phyloP scores from a whole-genome alignment of 2,797 vertebrate genomes.

The Podargus strigoides region DNA sequence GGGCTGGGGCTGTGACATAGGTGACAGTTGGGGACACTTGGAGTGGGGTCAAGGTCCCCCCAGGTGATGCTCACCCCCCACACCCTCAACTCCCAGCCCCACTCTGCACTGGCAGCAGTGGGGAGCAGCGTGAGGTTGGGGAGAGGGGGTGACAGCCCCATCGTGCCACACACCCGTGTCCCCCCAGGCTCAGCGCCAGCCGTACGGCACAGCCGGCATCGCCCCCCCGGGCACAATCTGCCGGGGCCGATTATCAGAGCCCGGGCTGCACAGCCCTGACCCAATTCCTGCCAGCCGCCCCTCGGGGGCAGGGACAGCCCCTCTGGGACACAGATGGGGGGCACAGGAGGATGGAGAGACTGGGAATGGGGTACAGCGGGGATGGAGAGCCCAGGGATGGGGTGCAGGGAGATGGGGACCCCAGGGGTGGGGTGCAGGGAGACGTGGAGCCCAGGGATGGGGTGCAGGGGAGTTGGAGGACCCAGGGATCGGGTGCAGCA shows the following conservation, averaged over 20 bases:
- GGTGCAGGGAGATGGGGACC: too few relatives aligned
- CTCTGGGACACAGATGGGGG: too few relatives aligned
- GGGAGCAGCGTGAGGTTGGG: neutral
- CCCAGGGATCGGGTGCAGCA: neutral
- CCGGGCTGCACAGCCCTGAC: neutral
- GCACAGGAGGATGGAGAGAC: too few relatives aligned
- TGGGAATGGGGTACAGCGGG: neutral
- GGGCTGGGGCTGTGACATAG: too few relatives aligned
- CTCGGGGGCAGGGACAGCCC: slow-evolving; percentile 8
- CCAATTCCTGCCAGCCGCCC: slow-evolving; percentile 36
- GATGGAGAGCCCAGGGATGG: too few relatives aligned
- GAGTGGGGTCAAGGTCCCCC: rapidly evolving
- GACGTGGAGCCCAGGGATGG: too few relatives aligned
- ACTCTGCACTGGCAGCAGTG: neutral
- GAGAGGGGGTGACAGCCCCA: too few relatives aligned
- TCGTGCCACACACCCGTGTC: too few relatives aligned
- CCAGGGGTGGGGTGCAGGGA: too few relatives aligned
- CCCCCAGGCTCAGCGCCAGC: too few relatives aligned
- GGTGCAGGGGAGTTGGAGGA: too few relatives aligned
- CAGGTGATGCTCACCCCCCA: rapidly evolving
- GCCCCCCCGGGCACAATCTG: neutral
- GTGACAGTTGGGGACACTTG: rapidly evolving
- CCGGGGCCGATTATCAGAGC: neutral
- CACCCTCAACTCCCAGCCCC: neutral
- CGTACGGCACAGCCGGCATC: too few relatives aligned